These are phyloP conservation scores for Yponomeuta evonymella DNA, from an alignment of 2,888 invertebrate genomes.

Conservation along the genomic window DNA sequence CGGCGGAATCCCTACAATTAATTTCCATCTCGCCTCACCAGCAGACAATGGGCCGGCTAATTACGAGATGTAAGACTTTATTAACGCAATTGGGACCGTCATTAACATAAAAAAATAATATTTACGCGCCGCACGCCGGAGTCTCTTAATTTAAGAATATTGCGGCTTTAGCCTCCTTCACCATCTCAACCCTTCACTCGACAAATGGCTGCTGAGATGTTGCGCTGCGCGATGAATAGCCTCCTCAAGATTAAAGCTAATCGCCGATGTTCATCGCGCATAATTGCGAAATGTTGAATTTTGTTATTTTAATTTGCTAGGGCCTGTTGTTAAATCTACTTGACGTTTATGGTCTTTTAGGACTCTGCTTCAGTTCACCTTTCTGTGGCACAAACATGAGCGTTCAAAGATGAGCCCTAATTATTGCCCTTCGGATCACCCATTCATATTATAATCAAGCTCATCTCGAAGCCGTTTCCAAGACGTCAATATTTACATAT, in stretches of 20 bases:
- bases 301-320: slow-evolving; percentile 12
- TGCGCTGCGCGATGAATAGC: slow-evolving; percentile 58
- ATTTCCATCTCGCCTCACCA: slow-evolving; percentile 54
- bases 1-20: slow-evolving; percentile 25
- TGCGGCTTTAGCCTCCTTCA: slow-evolving; percentile 56
- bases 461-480: slow-evolving; percentile 46
- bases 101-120: slow-evolving; percentile 77
- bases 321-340: neutral
- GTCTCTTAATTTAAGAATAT: slow-evolving; percentile 73
- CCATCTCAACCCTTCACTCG: slow-evolving; percentile 57
- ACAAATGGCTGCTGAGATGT: slow-evolving; percentile 69
- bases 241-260: slow-evolving; percentile 65
- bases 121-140: slow-evolving; percentile 57
- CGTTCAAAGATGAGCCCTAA: slow-evolving; percentile 4
- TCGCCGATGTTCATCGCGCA: slow-evolving; percentile 46
- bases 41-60: slow-evolving; percentile 63
- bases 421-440: slow-evolving; percentile 44
- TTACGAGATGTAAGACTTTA: slow-evolving; percentile 74
- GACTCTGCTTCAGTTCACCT: no score
- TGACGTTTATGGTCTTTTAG: neutral
- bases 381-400: neutral
- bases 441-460: slow-evolving; percentile 70
- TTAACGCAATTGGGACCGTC: slow-evolving; percentile 70
- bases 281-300: slow-evolving; percentile 48
- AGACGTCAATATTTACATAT: slow-evolving; percentile 65